These are phyloP conservation scores for Myotis myotis DNA, from an alignment of 2,797 vertebrate species.

Conservation along the genomic window DNA sequence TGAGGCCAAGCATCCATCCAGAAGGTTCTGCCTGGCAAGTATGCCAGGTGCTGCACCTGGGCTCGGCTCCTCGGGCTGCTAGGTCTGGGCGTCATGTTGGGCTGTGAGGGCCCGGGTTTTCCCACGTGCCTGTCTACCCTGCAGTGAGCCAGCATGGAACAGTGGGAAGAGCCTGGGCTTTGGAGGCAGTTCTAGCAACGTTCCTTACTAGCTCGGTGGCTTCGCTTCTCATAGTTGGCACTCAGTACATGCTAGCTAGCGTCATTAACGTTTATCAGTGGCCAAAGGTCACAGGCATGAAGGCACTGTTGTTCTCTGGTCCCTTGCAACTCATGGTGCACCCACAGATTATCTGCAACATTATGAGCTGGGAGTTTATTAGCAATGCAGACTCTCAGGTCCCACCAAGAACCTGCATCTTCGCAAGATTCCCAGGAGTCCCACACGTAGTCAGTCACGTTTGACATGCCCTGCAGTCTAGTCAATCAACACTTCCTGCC, in stretches of 20 bases:
- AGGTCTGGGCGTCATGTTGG: neutral
- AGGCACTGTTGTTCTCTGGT: neutral
- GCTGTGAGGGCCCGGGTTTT: neutral
- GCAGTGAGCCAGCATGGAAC: neutral
- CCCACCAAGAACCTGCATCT: neutral
- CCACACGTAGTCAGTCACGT: accelerated
- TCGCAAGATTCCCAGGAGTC: neutral
- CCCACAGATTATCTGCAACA: neutral
- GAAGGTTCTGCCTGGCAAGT: neutral
- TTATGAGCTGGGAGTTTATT: neutral
- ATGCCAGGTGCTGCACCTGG: neutral
- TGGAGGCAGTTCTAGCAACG: neutral
- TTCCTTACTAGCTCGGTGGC: neutral
- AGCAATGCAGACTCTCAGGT: neutral
- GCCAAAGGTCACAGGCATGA: neutral
- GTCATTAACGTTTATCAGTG: neutral
- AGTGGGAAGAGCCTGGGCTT: accelerated
- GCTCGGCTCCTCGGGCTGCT: neutral
- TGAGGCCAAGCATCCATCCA: neutral
- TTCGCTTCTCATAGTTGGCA: neutral
- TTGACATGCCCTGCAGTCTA: neutral
- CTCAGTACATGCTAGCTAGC: neutral
- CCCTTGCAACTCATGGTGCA: neutral
- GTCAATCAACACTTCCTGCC: neutral
- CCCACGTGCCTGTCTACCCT: accelerated